Evolutionary conservation across 2,888 invertebrate genomes (phyloP).

Genomic region (Unio delphinus): DNA sequence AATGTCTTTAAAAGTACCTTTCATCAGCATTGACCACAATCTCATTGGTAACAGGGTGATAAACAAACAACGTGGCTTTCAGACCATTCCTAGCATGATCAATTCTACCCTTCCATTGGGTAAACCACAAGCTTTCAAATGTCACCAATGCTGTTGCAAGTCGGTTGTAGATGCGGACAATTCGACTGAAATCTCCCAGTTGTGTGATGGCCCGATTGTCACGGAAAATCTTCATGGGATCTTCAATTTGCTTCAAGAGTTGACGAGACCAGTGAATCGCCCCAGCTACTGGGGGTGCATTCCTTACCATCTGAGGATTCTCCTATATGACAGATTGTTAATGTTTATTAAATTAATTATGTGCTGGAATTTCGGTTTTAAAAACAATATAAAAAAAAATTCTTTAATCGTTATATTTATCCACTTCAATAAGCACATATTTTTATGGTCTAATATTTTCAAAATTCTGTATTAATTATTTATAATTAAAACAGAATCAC

Average conservation of each 20-base stretch:
- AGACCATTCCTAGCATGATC: conserved; percentile 67
- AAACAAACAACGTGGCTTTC: conserved; percentile 65
- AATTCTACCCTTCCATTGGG: conserved; percentile 67
- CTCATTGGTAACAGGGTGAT: conserved; percentile 63
- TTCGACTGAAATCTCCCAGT: conserved; percentile 65
- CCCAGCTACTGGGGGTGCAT: conserved; percentile 70
- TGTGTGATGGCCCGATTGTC: conserved; percentile 67
- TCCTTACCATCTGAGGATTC: conserved; percentile 63
- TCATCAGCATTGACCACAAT: conserved; percentile 69
- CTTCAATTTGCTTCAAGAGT: conserved; percentile 68
- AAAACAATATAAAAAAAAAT: too few relatives aligned
- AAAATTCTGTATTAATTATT: too few relatives aligned
- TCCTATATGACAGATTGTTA: conserved; percentile 43
- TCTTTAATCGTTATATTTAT: too few relatives aligned
- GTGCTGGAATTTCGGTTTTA: too few relatives aligned
- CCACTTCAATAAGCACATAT: too few relatives aligned
- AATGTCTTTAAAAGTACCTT: conserved; percentile 45
- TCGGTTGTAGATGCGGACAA: conserved; percentile 63
- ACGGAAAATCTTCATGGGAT: conserved; percentile 70
- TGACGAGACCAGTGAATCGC: conserved; percentile 70
- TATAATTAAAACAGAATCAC: too few relatives aligned
- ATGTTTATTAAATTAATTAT: background rate
- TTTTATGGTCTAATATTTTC: too few relatives aligned
- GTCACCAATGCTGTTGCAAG: conserved; percentile 69
- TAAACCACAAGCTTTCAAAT: conserved; percentile 70